Percentiles rank a stretch among this genome's conserved stretches.
Conservation (phyloP, 2,888 invertebrate genomes). For the Drosophila ustulata region DNA sequence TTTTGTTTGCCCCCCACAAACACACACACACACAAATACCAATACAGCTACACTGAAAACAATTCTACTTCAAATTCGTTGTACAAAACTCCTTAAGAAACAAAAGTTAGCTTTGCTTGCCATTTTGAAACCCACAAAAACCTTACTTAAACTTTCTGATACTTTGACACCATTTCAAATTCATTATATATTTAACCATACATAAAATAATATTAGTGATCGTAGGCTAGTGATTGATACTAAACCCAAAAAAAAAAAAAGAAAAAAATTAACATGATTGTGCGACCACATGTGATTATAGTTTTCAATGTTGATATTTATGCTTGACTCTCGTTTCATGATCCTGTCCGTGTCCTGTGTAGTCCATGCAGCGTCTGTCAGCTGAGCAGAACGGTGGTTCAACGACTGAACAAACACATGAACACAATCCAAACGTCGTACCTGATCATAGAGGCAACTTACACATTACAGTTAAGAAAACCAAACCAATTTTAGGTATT, state of each 20-base stretch:
- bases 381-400: constrained; percentile 87
- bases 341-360: constrained; percentile 2
- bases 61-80: constrained; percentile 32
- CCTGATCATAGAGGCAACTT: constrained; percentile 95
- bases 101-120: constrained; percentile 57
- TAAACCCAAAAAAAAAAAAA: background rate
- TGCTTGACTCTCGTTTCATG: constrained; percentile 57
- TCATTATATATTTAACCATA: constrained; percentile 26
- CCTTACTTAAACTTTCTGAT: constrained; percentile 30
- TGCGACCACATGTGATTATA: background rate
- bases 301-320: constrained; percentile 8
- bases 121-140: constrained; percentile 27
- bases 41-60: constrained; percentile 9
- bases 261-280: background rate
- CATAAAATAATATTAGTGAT: constrained; percentile 33
- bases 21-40: constrained; percentile 1
- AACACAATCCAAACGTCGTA: constrained; percentile 89
- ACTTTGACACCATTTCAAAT: constrained; percentile 39
- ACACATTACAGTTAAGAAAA: constrained; percentile 95
- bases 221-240: constrained; percentile 40
- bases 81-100: constrained; percentile 46
- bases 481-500: constrained; percentile 97
- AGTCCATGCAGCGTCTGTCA: constrained; percentile 91
- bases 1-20: constrained; percentile 44
- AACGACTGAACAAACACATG: constrained; percentile 86